These are phyloP conservation scores for Oreochromis mossambicus DNA, from an alignment of 2,797 vertebrate species.

Conservation along the genomic window DNA sequence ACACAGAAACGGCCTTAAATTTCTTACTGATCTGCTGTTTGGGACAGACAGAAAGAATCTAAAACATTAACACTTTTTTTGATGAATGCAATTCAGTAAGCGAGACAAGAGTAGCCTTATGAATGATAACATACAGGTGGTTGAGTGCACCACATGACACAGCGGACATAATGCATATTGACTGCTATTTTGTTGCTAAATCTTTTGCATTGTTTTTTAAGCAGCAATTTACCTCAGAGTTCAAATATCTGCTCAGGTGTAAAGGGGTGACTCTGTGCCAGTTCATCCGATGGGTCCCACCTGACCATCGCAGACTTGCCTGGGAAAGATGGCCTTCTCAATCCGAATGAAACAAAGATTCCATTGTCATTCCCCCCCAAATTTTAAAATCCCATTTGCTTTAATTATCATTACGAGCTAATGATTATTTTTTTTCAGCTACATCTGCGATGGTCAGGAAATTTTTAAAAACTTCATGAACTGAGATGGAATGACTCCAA, in stretches of 20 bases:
- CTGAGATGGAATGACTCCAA: fast-evolving
- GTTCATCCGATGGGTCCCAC: background rate
- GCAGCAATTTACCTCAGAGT: background rate
- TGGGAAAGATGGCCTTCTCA: background rate
- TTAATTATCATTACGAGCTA: background rate
- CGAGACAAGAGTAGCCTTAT: background rate
- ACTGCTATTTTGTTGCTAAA: fast-evolving
- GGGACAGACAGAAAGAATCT: background rate
- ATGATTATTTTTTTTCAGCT: background rate
- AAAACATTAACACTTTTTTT: background rate
- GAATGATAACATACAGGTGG: background rate
- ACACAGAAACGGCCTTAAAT: background rate
- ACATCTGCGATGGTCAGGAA: background rate
- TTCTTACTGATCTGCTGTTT: background rate
- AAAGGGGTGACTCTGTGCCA: fast-evolving
- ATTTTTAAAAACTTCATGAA: fast-evolving
- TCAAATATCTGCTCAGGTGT: background rate
- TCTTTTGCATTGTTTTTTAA: background rate
- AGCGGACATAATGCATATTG: fast-evolving
- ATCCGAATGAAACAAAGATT: background rate
- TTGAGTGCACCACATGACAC: background rate
- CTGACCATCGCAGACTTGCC: background rate
- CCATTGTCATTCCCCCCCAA: fast-evolving
- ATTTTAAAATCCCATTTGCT: background rate
- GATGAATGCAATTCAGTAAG: background rate